Evolutionary conservation across 2,797 vertebrate species (phyloP), one percentile per base, ranked within the genome.

Genomic region (Lateolabrax maculatus): DNA sequence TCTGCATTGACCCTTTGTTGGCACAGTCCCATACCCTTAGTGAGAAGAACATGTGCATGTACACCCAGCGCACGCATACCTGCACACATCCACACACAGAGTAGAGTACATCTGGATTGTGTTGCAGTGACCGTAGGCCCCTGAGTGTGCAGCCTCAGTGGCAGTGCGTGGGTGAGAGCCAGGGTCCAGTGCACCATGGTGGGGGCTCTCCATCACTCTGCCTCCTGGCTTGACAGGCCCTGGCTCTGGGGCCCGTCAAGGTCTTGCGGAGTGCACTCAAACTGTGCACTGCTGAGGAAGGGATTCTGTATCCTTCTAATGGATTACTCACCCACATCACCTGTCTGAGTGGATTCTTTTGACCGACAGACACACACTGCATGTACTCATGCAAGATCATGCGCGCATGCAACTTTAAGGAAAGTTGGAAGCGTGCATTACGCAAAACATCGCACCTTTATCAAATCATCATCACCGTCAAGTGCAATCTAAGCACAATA

Each of bases 171-270:
- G 92, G 94, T 91, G 91, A 94, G 89, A 93, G 91, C 90, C 90
- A 92, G 92, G 89, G 93, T 93, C 93, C 93, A 84, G 89, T 89
- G 92, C 94, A 93, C 93, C 91, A 92, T 94, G 94, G 94, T 94
- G 94, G 88, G 94, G 92, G 83, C 92, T 93, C 92, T 96, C 93
- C 94, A 96, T 96, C 95, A 96, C 95, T 92, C 90, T 75, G 88
- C 87, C 90, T 92, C 93, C 87, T 84, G 91, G 94, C 88, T 92
- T 95, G 95, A 95, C 95, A 95, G 91, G 92, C 90, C 94, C 78
- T 89, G 89, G 89, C 92, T 93, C 90, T 91, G 91, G 90, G 91
- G 93, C 92, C 86, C 74, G 83, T 91, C 93, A 89, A 90, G 93
- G 90, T 93, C 92, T 91, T 87, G 86, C 91, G 84, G 92, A 90